Evolutionary conservation across 2,888 invertebrate genomes (phyloP).

Genomic region (Eulithis testata): DNA sequence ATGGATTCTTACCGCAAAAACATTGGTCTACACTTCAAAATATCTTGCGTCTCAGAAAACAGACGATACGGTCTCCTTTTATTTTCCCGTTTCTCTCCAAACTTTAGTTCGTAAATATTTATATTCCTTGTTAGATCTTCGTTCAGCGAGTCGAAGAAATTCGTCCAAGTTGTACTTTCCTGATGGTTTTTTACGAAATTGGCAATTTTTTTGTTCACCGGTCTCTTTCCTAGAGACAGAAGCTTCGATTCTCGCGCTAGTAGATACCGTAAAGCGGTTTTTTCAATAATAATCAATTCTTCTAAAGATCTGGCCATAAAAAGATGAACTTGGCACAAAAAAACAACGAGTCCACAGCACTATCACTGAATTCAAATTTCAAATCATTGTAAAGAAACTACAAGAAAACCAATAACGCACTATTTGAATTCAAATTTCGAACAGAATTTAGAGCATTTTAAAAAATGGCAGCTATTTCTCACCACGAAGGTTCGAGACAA

Average conservation of each 20-base stretch:
- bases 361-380: slow-evolving; percentile 17
- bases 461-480: not conserved
- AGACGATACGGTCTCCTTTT: slow-evolving; percentile 48
- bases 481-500: slow-evolving; percentile 25
- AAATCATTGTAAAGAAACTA: not conserved
- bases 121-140: slow-evolving; percentile 72
- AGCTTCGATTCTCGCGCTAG: slow-evolving; percentile 67
- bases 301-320: slow-evolving; percentile 73
- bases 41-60: slow-evolving; percentile 52
- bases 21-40: slow-evolving; percentile 34
- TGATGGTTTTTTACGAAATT: slow-evolving; percentile 62
- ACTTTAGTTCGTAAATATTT: slow-evolving; percentile 62
- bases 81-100: slow-evolving; percentile 35
- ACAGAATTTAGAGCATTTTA: not conserved
- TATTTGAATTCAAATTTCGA: slow-evolving; percentile 10
- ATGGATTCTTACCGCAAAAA: slow-evolving; percentile 45
- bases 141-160: slow-evolving; percentile 64
- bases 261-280: slow-evolving; percentile 63
- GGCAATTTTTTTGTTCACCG: slow-evolving; percentile 71
- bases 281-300: slow-evolving; percentile 67
- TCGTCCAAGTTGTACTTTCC: slow-evolving; percentile 60
- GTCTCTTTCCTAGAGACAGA: slow-evolving; percentile 64
- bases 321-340: not conserved
- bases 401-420: not conserved
- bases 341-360: not conserved